A percentile compares a stretch with the other conserved stretches of the same genome.
Evolutionary conservation across 2,113 vertebrate genomes (phyloP).

Genomic region (Tachysurus vachellii): DNA sequence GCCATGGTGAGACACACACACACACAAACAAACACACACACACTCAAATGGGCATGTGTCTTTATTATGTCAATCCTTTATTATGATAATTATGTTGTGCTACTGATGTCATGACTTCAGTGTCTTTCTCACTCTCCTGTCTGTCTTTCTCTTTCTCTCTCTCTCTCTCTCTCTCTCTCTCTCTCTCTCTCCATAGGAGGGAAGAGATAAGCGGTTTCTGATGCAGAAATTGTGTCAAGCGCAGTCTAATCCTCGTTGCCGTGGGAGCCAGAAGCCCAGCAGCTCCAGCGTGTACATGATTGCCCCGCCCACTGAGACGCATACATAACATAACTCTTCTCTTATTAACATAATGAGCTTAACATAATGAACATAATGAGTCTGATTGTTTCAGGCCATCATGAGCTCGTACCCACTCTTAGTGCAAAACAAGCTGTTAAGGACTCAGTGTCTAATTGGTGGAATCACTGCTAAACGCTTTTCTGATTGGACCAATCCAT

Average conservation of each 20-base stretch:
- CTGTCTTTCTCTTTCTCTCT: too few relatives aligned
- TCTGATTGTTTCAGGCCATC: too few relatives aligned
- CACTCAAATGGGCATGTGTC: neutral
- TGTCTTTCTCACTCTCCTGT: neutral
- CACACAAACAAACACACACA: neutral
- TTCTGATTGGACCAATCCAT: neutral
- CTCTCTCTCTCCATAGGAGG: conserved; percentile 13
- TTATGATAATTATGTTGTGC: neutral
- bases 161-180: neutral
- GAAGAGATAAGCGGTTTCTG: conserved; percentile 37
- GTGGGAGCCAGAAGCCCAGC: neutral
- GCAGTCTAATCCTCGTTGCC: conserved; percentile 2
- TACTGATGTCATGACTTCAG: too few relatives aligned
- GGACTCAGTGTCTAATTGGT: neutral
- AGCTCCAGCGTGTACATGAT: conserved; percentile 11
- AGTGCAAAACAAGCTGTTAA: neutral
- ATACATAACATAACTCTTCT: neutral
- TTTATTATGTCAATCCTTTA: neutral
- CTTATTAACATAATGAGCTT: neutral
- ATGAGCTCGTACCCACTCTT: too few relatives aligned
- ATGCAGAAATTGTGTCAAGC: conserved; percentile 40
- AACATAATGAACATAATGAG: neutral
- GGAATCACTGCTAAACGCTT: too few relatives aligned
- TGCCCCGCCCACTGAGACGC: conserved; percentile 5
- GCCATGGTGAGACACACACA: conserved; percentile 77